Percentiles rank a stretch among this genome's conserved stretches.
Conservation (phyloP, 2,113 vertebrate genomes). For the Phrynosoma blainvillii region DNA sequence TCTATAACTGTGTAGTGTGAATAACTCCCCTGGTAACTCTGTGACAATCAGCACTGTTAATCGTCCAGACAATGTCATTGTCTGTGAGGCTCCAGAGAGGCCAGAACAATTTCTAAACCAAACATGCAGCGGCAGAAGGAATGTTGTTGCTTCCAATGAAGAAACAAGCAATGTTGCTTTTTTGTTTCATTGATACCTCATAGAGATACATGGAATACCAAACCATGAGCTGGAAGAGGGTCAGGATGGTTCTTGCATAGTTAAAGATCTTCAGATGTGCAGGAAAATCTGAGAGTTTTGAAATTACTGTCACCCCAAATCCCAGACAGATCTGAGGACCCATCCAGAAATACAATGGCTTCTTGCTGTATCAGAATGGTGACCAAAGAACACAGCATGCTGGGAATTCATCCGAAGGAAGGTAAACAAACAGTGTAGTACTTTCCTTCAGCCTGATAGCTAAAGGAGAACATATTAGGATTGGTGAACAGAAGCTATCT, state of each 20-base stretch:
- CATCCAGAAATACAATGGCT: neutral
- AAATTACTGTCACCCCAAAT: neutral
- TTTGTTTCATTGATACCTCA: too few relatives aligned
- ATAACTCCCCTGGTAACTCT: too few relatives aligned
- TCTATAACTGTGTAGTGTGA: too few relatives aligned
- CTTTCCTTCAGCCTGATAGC: neutral
- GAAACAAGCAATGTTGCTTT: neutral
- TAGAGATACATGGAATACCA: neutral
- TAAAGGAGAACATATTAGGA: neutral
- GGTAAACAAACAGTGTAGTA: neutral
- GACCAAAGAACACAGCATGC: neutral
- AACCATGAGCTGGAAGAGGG: neutral
- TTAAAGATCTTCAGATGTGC: neutral
- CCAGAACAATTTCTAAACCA: fast-evolving
- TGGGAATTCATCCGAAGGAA: neutral
- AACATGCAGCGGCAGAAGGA: neutral
- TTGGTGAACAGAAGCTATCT: neutral
- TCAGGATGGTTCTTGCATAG: neutral
- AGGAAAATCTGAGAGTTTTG: neutral
- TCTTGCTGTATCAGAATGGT: neutral
- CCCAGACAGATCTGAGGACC: too few relatives aligned
- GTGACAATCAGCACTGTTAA: neutral
- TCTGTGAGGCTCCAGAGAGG: neutral
- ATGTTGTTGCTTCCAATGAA: neutral
- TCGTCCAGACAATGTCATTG: neutral